Evolutionary conservation across 2,113 vertebrate genomes (phyloP).

Genomic region (Pyxicephalus adspersus): DNA sequence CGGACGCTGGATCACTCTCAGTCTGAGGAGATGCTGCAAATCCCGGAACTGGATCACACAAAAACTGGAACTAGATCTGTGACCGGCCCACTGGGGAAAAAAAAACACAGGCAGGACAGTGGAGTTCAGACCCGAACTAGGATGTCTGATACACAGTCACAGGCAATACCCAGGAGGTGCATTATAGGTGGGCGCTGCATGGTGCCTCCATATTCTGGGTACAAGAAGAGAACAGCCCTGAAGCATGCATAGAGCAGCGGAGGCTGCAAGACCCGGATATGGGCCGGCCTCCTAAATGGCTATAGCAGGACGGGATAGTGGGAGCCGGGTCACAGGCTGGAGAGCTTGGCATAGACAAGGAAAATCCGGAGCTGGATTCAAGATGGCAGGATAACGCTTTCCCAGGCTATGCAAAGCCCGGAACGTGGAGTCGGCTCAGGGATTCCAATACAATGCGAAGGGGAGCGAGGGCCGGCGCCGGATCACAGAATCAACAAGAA

Average conservation of each 20-base stretch:
- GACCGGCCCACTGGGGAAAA: constrained; percentile 21
- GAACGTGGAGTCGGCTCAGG: constrained; percentile 31
- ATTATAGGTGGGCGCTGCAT: neutral
- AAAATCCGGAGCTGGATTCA: constrained; percentile 33
- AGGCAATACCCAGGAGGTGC: neutral
- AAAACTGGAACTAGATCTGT: constrained; percentile 34
- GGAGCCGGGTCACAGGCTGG: constrained; percentile 13
- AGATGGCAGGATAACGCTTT: constrained; percentile 15
- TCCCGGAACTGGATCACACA: constrained; percentile 37
- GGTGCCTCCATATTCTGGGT: neutral
- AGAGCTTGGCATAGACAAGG: neutral
- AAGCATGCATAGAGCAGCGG: constrained; percentile 24
- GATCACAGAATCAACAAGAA: constrained; percentile 21
- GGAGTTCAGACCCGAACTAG: constrained; percentile 2
- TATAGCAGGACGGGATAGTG: neutral
- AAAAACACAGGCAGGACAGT: constrained; percentile 37
- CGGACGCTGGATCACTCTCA: constrained; percentile 8
- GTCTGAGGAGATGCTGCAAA: neutral
- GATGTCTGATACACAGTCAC: constrained; percentile 8
- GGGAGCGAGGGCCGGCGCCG: constrained; percentile 2
- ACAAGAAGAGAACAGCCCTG: constrained; percentile 27
- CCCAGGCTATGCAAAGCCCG: constrained; percentile 30
- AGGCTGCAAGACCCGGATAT: constrained; percentile 29
- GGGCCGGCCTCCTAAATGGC: constrained; percentile 5
- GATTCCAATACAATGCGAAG: constrained; percentile 19